Conservation (phyloP, 2,113 vertebrate genomes). For the Peromyscus polionotus region DNA sequence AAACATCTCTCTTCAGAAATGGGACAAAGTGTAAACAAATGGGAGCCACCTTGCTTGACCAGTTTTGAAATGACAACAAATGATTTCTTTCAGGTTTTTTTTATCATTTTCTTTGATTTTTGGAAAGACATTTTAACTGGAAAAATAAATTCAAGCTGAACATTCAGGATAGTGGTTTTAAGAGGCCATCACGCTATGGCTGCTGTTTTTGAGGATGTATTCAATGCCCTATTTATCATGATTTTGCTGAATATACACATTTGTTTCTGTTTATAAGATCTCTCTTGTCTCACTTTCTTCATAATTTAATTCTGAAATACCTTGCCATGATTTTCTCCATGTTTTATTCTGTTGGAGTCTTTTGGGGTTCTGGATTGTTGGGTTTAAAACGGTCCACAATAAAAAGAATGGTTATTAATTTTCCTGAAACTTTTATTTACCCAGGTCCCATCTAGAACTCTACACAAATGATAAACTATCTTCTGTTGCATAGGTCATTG, state of each 20-base stretch:
- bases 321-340: background rate
- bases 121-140: background rate
- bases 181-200: background rate
- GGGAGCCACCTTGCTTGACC: background rate
- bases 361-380: background rate
- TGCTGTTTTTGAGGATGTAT: background rate
- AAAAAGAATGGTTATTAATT: background rate
- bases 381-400: background rate
- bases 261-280: background rate
- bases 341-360: background rate
- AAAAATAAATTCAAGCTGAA: background rate
- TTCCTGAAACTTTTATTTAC: background rate
- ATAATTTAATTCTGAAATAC: background rate
- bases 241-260: background rate
- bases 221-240: background rate
- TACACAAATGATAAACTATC: background rate
- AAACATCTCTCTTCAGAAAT: background rate
- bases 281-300: background rate
- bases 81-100: background rate
- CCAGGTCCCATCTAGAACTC: accelerated
- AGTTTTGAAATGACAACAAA: background rate
- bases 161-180: background rate
- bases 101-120: background rate
- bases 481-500: background rate
- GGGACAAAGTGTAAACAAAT: background rate